Base-by-base conservation (phyloP, 2,113 vertebrate species). In the Psilopsiagon aymara region DNA sequence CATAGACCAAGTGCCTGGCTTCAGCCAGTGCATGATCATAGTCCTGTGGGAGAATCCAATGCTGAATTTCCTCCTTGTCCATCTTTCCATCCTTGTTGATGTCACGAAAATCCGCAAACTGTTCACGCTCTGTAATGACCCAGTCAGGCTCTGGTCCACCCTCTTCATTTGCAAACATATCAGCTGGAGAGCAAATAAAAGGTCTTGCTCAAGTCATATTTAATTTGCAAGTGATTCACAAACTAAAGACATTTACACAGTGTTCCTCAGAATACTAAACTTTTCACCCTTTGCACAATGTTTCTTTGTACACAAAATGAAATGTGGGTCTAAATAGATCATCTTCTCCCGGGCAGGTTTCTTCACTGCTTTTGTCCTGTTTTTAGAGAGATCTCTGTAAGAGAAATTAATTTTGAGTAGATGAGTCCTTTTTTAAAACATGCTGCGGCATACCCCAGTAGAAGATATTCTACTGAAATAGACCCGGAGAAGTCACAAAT, bases 21-120 rank as follows among this genome's bases (percentile, higher is more conserved):
- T 99, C 99, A 1, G 99, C 99, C 87, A 99, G 98, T 1, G 99
- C 99, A 0, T 99, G 99, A 96, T 99, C 99, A 6, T 99, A 99
- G 95, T 99, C 99, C 43, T 99, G 98, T 8, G 99, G 99, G 82
- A 99, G 99, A 94, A 99, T 99, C 99, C 99, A 99, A 85, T 99
- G 99, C 53, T 98, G 98, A 95, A 99, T 99, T 96, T 99, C 99
- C 4, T 99, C 99, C 95, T 97, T 97, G 95, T 99, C 99, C 99
- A 99, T 98, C 93, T 99, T 99, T 19, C 99, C 99, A 6, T 99
- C 99, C 96, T 99, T 99, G 98, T 99, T 99, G 86, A 99, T 96
- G 92, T 99, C 99, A 82, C 99, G 98, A 95, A 99, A 99, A 97
- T 99, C 99, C 28, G 98, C 97, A 84, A 99, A 99, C 97, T 99